These are phyloP conservation scores for Heptranchias perlo DNA, from an alignment of 2,113 vertebrate species.

Conservation along the genomic window DNA sequence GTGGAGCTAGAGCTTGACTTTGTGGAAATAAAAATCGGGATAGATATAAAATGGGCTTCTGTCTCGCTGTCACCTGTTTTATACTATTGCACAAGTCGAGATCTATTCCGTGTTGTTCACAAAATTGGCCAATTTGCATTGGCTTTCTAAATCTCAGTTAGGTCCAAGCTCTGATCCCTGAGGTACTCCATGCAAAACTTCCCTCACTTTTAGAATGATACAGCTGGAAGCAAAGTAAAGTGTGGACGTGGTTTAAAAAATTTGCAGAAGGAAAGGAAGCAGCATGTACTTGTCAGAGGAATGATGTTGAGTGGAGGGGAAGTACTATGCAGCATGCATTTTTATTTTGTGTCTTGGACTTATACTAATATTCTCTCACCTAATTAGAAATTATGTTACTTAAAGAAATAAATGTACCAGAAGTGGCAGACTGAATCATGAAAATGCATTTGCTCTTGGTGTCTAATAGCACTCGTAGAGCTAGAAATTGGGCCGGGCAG, in stretches of 20 bases:
- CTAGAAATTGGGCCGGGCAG: too few relatives aligned
- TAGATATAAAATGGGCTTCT: too few relatives aligned
- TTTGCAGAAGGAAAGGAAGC: not conserved
- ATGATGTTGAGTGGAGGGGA: not conserved
- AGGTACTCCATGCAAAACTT: not conserved
- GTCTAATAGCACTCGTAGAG: too few relatives aligned
- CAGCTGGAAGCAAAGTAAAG: too few relatives aligned
- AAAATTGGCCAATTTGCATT: not conserved
- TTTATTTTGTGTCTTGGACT: not conserved
- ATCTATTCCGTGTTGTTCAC: not conserved
- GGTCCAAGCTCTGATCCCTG: not conserved
- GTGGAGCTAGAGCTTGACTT: too few relatives aligned
- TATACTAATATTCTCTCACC: not conserved
- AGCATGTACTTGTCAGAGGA: not conserved
- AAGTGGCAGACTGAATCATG: not conserved
- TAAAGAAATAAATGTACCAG: not conserved
- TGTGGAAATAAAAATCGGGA: too few relatives aligned
- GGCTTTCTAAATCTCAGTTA: not conserved
- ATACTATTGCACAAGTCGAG: too few relatives aligned
- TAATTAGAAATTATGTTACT: not conserved
- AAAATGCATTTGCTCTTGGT: not conserved
- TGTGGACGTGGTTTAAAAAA: too few relatives aligned
- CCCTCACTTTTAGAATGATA: not conserved
- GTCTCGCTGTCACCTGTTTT: too few relatives aligned
- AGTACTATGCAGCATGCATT: not conserved